A percentile compares a stretch with the other conserved stretches of the same genome.
Conservation (phyloP, 2,888 invertebrate genomes). For the Acronicta psi region DNA sequence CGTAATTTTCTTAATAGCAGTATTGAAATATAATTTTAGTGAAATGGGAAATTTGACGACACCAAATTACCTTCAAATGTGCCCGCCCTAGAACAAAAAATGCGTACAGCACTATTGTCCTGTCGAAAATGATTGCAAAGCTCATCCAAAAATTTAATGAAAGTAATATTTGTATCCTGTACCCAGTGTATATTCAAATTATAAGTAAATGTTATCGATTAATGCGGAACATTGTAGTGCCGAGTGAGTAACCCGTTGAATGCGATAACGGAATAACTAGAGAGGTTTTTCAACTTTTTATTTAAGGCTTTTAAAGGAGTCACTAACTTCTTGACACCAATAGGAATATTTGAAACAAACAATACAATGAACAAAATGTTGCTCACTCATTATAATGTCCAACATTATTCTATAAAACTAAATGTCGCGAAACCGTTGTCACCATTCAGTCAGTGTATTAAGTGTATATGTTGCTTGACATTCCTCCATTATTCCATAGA, state of each 20-base stretch:
- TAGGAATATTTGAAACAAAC: slow-evolving; percentile 10
- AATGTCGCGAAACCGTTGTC: slow-evolving; percentile 53
- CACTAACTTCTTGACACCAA: slow-evolving; percentile 40
- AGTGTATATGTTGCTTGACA: slow-evolving; percentile 66
- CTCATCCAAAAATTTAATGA: slow-evolving; percentile 35
- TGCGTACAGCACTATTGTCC: slow-evolving; percentile 26
- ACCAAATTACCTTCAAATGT: slow-evolving; percentile 26
- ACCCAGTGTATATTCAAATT: slow-evolving; percentile 56
- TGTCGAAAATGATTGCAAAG: slow-evolving; percentile 49
- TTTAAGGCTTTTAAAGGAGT: slow-evolving; percentile 11
- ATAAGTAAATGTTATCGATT: slow-evolving; percentile 39
- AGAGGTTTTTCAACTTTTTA: slow-evolving; percentile 28
- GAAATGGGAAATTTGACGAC: slow-evolving; percentile 26
- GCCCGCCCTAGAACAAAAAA: slow-evolving; percentile 51
- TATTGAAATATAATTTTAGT: slow-evolving; percentile 50
- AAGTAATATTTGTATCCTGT: slow-evolving; percentile 46
- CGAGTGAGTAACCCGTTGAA: slow-evolving; percentile 15
- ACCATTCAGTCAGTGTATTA: slow-evolving; percentile 59
- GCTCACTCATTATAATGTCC: slow-evolving; percentile 40
- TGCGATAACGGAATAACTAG: slow-evolving; percentile 9
- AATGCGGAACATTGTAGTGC: slow-evolving; percentile 47
- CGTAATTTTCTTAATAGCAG: slow-evolving; percentile 47
- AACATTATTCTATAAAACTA: slow-evolving; percentile 33
- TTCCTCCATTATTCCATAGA: slow-evolving; percentile 71
- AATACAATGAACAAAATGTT: slow-evolving; percentile 16